These are phyloP conservation scores for Torymus tubicola DNA, from an alignment of 2,888 invertebrate species.

Conservation along the genomic window DNA sequence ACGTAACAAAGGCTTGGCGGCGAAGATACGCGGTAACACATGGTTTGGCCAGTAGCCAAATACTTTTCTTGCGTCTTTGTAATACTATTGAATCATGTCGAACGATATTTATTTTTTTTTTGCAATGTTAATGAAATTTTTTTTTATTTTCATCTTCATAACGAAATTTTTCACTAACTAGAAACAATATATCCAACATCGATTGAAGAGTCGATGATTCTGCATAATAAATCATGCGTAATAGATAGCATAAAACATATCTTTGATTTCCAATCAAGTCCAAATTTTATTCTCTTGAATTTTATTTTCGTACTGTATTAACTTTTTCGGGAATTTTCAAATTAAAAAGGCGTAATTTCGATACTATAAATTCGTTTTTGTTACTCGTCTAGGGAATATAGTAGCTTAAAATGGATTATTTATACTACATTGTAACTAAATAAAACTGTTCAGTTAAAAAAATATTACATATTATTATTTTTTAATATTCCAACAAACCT, in stretches of 20 bases:
- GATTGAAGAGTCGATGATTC: neutral
- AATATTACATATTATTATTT: constrained; percentile 4
- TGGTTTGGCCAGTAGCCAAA: constrained; percentile 47
- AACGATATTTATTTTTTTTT: constrained; percentile 49
- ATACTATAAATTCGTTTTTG: constrained; percentile 46
- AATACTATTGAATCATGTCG: constrained; percentile 44
- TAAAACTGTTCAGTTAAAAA: constrained; percentile 52
- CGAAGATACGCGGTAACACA: constrained; percentile 35
- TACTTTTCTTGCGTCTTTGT: constrained; percentile 44
- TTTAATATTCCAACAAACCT: neutral
- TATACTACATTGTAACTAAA: constrained; percentile 56
- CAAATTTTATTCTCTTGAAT: constrained; percentile 36
- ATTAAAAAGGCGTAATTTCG: constrained; percentile 31
- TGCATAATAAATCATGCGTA: constrained; percentile 30
- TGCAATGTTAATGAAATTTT: constrained; percentile 29
- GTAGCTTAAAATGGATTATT: constrained; percentile 54
- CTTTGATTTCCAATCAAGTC: constrained; percentile 6
- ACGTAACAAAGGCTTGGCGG: constrained; percentile 34
- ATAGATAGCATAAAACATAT: constrained; percentile 14
- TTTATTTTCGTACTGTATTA: constrained; percentile 35
- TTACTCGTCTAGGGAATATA: constrained; percentile 53
- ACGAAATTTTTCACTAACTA: constrained; percentile 10
- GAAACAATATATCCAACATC: neutral
- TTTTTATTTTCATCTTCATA: constrained; percentile 33
- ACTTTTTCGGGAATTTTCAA: constrained; percentile 28